Evolutionary conservation across 2,113 vertebrate species (phyloP).

Genomic region (Lagopus muta): DNA sequence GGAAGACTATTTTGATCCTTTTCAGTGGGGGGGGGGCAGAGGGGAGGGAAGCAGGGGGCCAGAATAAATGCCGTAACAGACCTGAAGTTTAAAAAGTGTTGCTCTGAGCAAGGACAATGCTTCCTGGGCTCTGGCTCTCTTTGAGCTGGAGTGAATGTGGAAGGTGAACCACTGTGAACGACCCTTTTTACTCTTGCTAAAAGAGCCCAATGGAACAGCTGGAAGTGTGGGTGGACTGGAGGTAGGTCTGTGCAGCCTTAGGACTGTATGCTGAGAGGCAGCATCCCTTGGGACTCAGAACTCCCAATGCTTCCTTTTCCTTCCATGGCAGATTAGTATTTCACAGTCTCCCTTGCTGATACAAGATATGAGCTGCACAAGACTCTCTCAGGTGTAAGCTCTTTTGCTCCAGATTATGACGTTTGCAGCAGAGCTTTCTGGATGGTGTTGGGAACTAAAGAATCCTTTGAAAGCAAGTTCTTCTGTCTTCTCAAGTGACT

Average conservation of each 20-base stretch:
- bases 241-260: conserved; percentile 2
- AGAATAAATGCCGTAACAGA: conserved; percentile 45
- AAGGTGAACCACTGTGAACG: not conserved
- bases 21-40: conserved; percentile 10
- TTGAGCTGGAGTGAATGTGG: not conserved
- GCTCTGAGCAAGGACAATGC: not conserved
- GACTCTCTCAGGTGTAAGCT: not conserved
- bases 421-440: not conserved
- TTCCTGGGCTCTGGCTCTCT: not conserved
- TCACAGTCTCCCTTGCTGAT: not conserved
- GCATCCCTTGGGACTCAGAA: not conserved
- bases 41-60: conserved; percentile 34
- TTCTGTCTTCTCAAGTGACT: not conserved
- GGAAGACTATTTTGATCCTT: conserved; percentile 57
- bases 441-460: not conserved
- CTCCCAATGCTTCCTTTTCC: not conserved
- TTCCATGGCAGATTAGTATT: not conserved
- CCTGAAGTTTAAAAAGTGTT: not conserved
- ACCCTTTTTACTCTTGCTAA: not conserved
- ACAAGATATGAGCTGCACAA: fast-evolving
- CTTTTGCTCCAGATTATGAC: not conserved
- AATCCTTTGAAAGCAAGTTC: not conserved
- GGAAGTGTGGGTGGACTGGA: conserved; percentile 41
- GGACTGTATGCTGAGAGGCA: not conserved
- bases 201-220: conserved; percentile 6